These are phyloP conservation scores for Pyrochroa serraticornis DNA, from an alignment of 2,888 invertebrate genomes.

Conservation along the genomic window DNA sequence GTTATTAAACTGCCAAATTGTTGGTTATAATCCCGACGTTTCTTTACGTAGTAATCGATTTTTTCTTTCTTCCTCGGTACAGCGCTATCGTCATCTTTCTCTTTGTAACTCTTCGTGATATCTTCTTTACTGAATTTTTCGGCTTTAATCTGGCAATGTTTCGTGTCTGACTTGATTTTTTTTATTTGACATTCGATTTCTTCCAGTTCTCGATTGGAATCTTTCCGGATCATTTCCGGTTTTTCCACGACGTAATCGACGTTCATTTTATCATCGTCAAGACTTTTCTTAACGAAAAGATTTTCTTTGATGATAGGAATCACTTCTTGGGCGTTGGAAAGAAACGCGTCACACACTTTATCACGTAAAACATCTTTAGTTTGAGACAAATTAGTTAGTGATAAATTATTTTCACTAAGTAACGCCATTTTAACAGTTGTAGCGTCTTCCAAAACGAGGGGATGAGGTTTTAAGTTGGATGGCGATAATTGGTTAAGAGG, in stretches of 20 bases:
- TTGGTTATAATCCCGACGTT: constrained; percentile 54
- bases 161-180: constrained; percentile 49
- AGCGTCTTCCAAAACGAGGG: constrained; percentile 37
- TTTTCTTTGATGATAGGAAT: constrained; percentile 44
- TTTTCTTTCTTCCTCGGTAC: constrained; percentile 63
- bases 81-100: constrained; percentile 57
- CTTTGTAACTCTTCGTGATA: constrained; percentile 52
- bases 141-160: constrained; percentile 41
- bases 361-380: constrained; percentile 44
- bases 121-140: constrained; percentile 56
- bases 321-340: constrained; percentile 66
- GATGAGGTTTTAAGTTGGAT: constrained; percentile 30
- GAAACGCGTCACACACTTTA: constrained; percentile 65
- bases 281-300: constrained; percentile 17
- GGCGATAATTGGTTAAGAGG: constrained; percentile 47
- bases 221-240: constrained; percentile 40
- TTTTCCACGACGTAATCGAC: constrained; percentile 30
- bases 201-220: constrained; percentile 52
- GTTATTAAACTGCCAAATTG: constrained; percentile 55
- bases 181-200: constrained; percentile 47
- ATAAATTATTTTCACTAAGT: constrained; percentile 13
- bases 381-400: background rate
- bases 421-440: constrained; percentile 33
- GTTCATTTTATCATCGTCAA: constrained; percentile 44
- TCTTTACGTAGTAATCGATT: constrained; percentile 56